Evolutionary conservation across 2,797 vertebrate genomes (phyloP).

Genomic region (Toxotes lorentzi): DNA sequence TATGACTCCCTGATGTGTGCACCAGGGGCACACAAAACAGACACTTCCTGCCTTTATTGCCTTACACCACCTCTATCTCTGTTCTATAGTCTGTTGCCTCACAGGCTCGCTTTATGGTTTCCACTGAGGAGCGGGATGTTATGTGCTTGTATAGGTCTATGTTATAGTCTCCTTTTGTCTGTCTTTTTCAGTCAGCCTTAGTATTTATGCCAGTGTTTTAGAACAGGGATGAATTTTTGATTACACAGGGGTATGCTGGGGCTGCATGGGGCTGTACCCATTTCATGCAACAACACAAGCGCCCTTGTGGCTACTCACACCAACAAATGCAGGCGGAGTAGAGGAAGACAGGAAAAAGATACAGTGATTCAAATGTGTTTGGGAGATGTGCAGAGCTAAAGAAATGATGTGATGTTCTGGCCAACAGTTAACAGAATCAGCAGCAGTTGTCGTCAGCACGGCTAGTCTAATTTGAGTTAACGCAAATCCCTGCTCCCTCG

Average conservation of each 20-base stretch:
- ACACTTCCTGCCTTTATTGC: conserved; percentile 78
- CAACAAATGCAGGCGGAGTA: conserved; percentile 4
- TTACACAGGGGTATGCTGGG: not conserved
- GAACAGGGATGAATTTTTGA: conserved; percentile 16
- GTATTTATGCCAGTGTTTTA: conserved; percentile 43
- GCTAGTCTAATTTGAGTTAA: conserved; percentile 33
- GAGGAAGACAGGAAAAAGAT: not conserved
- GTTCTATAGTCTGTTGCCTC: conserved; percentile 67
- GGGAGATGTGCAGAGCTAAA: not conserved
- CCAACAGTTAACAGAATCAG: conserved; percentile 23
- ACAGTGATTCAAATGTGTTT: conserved; percentile 17
- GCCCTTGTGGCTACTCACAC: conserved; percentile 15
- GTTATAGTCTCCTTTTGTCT: conserved; percentile 31
- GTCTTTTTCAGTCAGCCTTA: conserved; percentile 34
- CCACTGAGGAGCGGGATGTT: conserved; percentile 55
- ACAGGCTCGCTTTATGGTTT: conserved; percentile 69
- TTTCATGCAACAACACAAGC: conserved; percentile 32
- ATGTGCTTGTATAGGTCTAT: conserved; percentile 48
- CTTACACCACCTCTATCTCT: conserved; percentile 70
- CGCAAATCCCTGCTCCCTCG: conserved; percentile 29
- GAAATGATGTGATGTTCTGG: not conserved
- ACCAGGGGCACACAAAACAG: conserved; percentile 75
- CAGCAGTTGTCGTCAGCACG: conserved; percentile 12
- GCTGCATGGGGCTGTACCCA: not conserved
- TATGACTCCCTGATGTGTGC: conserved; percentile 80